Conservation (phyloP, 2,113 vertebrate genomes). For the Crotalus helleri region DNA sequence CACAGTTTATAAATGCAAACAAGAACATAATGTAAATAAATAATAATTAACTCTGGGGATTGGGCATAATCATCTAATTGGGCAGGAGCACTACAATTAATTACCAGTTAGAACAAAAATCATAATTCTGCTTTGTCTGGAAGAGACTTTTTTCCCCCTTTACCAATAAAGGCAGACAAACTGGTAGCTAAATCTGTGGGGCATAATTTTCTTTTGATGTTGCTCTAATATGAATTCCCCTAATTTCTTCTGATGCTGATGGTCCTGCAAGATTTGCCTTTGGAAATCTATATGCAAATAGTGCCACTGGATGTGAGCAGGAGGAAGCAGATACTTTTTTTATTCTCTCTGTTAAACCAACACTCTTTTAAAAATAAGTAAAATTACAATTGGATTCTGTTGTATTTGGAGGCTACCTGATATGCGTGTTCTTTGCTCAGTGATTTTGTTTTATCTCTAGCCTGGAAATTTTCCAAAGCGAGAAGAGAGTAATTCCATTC, state of each 20-base stretch:
- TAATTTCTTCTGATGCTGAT: background rate
- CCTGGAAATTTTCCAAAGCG: slow-evolving; percentile 13
- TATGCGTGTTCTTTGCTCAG: slow-evolving; percentile 13
- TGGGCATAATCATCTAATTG: background rate
- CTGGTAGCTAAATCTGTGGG: background rate
- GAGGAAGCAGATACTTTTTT: background rate
- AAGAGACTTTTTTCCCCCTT: background rate
- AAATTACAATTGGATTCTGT: slow-evolving; percentile 19
- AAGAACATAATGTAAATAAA: background rate
- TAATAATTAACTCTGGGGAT: background rate
- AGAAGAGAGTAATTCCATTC: slow-evolving; percentile 38
- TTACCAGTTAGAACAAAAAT: background rate
- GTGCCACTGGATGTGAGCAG: background rate
- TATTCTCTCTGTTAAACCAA: background rate
- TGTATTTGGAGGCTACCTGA: background rate
- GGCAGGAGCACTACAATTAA: background rate
- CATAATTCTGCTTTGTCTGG: background rate
- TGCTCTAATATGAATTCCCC: background rate
- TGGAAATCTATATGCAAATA: background rate
- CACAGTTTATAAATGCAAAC: background rate
- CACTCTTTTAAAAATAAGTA: slow-evolving; percentile 29
- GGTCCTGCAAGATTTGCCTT: slow-evolving; percentile 14
- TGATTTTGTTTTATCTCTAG: slow-evolving; percentile 22
- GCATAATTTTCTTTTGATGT: background rate
- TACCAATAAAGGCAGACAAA: rapidly evolving